Conservation (phyloP, 2,797 vertebrate genomes). For the Iguana delicatissima region DNA sequence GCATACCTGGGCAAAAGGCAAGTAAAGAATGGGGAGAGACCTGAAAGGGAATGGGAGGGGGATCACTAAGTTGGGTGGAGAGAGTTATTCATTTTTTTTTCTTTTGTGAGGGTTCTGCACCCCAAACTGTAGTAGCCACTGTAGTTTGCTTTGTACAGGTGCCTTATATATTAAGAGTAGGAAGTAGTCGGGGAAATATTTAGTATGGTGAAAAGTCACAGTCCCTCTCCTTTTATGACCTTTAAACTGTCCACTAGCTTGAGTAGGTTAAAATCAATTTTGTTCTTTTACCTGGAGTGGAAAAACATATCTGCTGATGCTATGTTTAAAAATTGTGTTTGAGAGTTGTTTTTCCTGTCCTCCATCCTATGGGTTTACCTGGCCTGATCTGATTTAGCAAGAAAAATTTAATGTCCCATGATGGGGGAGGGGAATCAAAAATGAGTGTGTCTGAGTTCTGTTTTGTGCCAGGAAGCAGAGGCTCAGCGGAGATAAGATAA, state of each 20-base stretch:
- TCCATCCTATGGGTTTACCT: slow-evolving; percentile 49
- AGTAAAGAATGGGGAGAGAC: too few relatives aligned
- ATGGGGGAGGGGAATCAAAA: slow-evolving; percentile 12
- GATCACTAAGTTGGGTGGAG: too few relatives aligned
- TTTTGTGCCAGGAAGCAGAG: slow-evolving; percentile 46
- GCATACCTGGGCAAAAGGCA: too few relatives aligned
- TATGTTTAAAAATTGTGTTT: slow-evolving; percentile 57
- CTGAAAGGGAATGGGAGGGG: too few relatives aligned
- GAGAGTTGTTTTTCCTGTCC: slow-evolving; percentile 24
- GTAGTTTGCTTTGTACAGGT: not conserved
- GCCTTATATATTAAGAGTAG: not conserved
- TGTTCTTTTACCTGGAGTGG: slow-evolving; percentile 64
- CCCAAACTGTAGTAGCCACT: too few relatives aligned
- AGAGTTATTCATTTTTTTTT: too few relatives aligned
- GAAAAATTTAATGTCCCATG: slow-evolving; percentile 55
- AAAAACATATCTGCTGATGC: slow-evolving; percentile 62
- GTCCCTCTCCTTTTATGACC: slow-evolving; percentile 28
- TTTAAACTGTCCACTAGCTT: slow-evolving; percentile 34
- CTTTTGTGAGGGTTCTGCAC: too few relatives aligned
- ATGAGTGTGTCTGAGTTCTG: slow-evolving; percentile 26
- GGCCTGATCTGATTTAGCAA: slow-evolving; percentile 68
- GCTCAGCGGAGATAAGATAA: slow-evolving; percentile 67
- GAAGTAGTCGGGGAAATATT: slow-evolving; percentile 17
- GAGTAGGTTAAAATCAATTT: slow-evolving; percentile 61
- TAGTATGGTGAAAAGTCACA: slow-evolving; percentile 35